Percentiles rank a stretch among this genome's conserved stretches.
Evolutionary conservation across 1,140 invertebrate genomes (phyloP).

Genomic region (Platyura marginata): DNA sequence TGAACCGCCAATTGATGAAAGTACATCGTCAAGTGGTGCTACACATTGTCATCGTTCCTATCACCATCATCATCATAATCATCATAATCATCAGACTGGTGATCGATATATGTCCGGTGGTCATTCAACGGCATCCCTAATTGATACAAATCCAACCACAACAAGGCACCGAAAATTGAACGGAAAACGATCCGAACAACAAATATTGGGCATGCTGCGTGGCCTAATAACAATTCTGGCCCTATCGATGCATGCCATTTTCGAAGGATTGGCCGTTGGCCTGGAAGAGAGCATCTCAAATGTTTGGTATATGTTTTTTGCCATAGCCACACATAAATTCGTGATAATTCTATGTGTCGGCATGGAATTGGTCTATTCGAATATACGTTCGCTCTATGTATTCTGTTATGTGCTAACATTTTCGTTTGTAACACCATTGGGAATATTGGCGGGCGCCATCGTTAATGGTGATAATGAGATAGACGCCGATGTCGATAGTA

Average conservation of each 20-base stretch:
- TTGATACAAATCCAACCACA: no score
- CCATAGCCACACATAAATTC: slow-evolving; percentile 68
- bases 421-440: slow-evolving; percentile 44
- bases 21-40: no score
- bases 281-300: slow-evolving; percentile 41
- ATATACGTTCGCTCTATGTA: slow-evolving; percentile 33
- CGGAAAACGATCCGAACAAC: no score
- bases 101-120: no score
- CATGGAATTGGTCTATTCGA: slow-evolving; percentile 43
- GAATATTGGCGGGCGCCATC: slow-evolving; percentile 29
- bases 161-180: no score
- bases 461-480: slow-evolving; percentile 23
- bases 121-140: no score
- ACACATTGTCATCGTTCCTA: no score
- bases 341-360: slow-evolving; percentile 70
- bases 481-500: slow-evolving; percentile 28
- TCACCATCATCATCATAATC: no score
- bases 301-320: slow-evolving; percentile 59
- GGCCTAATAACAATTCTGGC: slow-evolving; percentile 60
- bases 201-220: no score
- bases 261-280: slow-evolving; percentile 73
- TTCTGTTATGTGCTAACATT: slow-evolving; percentile 49
- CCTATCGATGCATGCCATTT: slow-evolving; percentile 68
- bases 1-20: no score
- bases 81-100: no score